Evolutionary conservation across 2,888 invertebrate species (phyloP).

Genomic region (Marronus borbonicus): DNA sequence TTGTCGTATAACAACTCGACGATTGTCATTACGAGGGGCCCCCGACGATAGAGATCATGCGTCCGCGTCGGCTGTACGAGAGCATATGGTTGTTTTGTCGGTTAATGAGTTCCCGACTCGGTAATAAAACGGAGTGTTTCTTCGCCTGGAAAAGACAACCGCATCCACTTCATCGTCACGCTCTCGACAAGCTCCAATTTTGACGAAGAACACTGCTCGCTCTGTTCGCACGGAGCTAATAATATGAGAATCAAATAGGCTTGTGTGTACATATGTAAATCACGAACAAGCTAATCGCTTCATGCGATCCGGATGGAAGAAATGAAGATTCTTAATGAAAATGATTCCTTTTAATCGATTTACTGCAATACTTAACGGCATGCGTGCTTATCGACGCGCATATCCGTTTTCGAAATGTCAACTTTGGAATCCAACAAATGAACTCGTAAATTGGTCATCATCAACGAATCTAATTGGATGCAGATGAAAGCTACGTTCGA

Average conservation of each 20-base stretch:
- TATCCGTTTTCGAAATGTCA: constrained; percentile 42
- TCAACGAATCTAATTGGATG: constrained; percentile 26
- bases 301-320: not conserved
- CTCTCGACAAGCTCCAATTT: constrained; percentile 36
- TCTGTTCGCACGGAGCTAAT: constrained; percentile 32
- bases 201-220: constrained; percentile 24
- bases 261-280: not conserved
- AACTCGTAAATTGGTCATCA: constrained; percentile 30
- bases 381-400: not conserved
- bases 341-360: constrained; percentile 14
- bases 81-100: constrained; percentile 17
- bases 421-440: constrained; percentile 8
- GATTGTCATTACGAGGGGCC: too few species aligned
- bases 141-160: constrained; percentile 22
- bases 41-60: too few species aligned
- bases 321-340: constrained; percentile 2
- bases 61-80: not conserved
- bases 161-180: constrained; percentile 19
- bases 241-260: not conserved
- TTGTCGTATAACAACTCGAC: too few species aligned
- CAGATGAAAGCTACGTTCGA: not conserved
- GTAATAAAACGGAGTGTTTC: constrained; percentile 29
- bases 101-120: constrained; percentile 25
- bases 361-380: not conserved
- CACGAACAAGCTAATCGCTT: not conserved